Evolutionary conservation across 2,888 invertebrate species (phyloP), one percentile per base, ranked within the genome.

Genomic region (Chloromyia formosa): DNA sequence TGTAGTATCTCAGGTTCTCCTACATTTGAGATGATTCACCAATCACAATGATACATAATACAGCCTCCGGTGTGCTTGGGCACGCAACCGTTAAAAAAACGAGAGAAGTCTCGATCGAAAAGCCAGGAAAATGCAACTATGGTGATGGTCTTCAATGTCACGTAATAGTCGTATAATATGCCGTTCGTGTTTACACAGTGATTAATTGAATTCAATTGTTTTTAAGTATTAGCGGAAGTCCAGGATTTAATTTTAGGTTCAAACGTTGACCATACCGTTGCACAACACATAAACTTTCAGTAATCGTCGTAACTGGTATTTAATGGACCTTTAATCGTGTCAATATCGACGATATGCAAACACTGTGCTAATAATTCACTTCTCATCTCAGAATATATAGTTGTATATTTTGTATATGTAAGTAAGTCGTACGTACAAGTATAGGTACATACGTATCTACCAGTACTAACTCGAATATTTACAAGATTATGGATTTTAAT

Each of bases 41-140:
- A 12, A 12, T n/a, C 16, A 49, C 16, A 49, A 49, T n/a, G 49
- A 3, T 49, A 49, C 49, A n/a, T 49, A 49, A 49, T 49, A 49
- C 49, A 60, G 12, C 49, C 49, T 49, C 12, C 49, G 27, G 27
- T 60, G 27, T 60, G 60, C 60, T 23, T 60, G 60, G 60, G 60
- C 60, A 60, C 60, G 60, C 60, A 60, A 60, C 60, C 60, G 60
- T 60, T 60, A 60, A 60, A 60, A 49, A n/a, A n/a, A n/a, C 12
- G 1, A n/a, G 16, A 2, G 10, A n/a, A n/a, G 49, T 49, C 16
- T 1, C 49, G 49, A 49, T 2, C 49, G 12, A 12, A 49, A 49
- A 49, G 49, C 49, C 16, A 3, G 16, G 60, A 60, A 60, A 60
- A 23, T 60, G 23, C 60, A 23, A 22, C n/a, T 60, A 27, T 23